Base-by-base conservation (phyloP, 2,113 vertebrate genomes). In the Megaceryle maxima region DNA sequence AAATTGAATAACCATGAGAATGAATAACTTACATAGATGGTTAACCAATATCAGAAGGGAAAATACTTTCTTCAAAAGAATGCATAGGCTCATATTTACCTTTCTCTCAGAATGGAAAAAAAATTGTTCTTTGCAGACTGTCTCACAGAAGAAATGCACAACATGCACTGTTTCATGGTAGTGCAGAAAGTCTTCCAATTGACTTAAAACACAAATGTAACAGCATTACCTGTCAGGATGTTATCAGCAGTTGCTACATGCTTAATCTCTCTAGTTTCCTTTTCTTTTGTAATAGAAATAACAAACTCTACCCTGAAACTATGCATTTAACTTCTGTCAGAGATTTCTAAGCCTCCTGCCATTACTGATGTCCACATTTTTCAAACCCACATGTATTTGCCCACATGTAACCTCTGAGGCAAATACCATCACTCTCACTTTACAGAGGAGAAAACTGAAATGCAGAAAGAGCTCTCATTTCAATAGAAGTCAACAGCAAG, bases 231-330 rank as follows among this genome's bases (percentile, higher is more conserved):
- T 37, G 37, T 46, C 67, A 80, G 84, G 55, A n/a, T 50, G 68
- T 81, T 92, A 90, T 67, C 90, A 88, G 82, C 26, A 87, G 79
- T 81, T 86, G 76, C 60, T 88, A 95, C 90, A 72, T 90, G 90
- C 43, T 78, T 88, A 46, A 88, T 35, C 72, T 88, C 55, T 66
- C 87, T n/a, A 68, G 68, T 51, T 78, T 89, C 53, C 91, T 90
- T 93, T 87, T 69, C 46, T 62, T 62, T 41, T 70, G 72, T 37
- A 68, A 50, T 10, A 89, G 48, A 69, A 83, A 55, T 80, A 92
- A 76, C 50, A 89, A 93, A 85, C 64, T 72, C 69, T 85, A 35
- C 39, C 43, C 33, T 74, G 74, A 83, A 82, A 87, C 18, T 5
- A 78, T 2, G 13, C 21, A 6, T 13, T 19, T 33, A 86, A 31